These are phyloP conservation scores for Mystacornis crossleyi DNA, from an alignment of 2,113 vertebrate species.

Conservation along the genomic window DNA sequence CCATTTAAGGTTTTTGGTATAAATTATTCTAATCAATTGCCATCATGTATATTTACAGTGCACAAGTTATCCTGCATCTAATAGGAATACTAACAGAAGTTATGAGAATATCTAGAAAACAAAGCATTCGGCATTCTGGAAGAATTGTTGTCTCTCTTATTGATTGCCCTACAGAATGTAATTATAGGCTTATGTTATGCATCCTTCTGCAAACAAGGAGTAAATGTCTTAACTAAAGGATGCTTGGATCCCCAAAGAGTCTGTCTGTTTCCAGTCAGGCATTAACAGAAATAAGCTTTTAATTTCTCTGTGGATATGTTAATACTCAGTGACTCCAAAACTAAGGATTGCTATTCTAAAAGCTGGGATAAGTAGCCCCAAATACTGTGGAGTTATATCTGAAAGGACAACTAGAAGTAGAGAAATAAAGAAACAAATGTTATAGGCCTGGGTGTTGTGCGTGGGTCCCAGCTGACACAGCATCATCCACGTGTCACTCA, in stretches of 20 bases:
- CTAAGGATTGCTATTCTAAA: neutral
- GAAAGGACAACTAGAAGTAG: neutral
- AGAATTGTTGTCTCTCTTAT: neutral
- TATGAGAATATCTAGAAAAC: neutral
- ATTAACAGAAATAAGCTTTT: neutral
- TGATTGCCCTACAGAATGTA: neutral
- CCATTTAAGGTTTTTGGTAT: neutral
- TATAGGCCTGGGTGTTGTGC: neutral
- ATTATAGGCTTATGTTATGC: neutral
- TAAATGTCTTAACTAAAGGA: neutral
- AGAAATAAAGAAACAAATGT: neutral
- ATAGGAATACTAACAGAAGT: neutral
- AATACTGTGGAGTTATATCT: neutral
- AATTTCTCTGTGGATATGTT: neutral
- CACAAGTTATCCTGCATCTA: neutral
- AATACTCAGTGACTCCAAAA: neutral
- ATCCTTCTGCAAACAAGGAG: neutral
- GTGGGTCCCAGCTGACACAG: fast-evolving
- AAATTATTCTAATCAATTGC: neutral
- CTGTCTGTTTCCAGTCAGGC: neutral
- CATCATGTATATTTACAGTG: neutral
- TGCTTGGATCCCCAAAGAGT: neutral
- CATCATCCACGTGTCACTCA: neutral
- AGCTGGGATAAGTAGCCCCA: neutral
- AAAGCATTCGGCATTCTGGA: neutral